Conservation (phyloP, 2,888 invertebrate genomes). For the Heliconius hortense region DNA sequence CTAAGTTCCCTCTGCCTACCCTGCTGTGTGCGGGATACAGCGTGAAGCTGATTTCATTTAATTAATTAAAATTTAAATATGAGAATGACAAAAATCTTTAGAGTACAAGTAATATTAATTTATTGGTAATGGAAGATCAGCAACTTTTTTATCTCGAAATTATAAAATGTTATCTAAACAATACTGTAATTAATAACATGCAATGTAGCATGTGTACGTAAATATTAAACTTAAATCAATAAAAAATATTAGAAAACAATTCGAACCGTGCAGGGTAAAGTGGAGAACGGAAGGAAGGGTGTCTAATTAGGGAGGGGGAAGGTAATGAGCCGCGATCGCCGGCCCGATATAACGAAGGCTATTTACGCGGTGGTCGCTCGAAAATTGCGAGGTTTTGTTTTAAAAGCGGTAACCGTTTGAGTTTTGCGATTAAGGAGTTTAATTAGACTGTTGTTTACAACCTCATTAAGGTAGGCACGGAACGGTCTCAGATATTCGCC, state of each 20-base stretch:
- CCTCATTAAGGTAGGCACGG: slow-evolving; percentile 76
- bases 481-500: slow-evolving; percentile 74
- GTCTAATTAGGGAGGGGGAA: slow-evolving; percentile 76
- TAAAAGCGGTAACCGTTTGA: slow-evolving; percentile 81
- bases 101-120: neutral
- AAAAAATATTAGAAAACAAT: slow-evolving; percentile 81
- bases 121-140: neutral
- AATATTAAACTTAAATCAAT: slow-evolving; percentile 59
- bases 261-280: slow-evolving; percentile 54
- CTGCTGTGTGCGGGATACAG: too few relatives aligned
- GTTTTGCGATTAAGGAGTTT: slow-evolving; percentile 82
- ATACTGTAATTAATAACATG: neutral
- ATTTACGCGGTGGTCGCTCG: slow-evolving; percentile 79
- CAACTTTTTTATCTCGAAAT: too few relatives aligned
- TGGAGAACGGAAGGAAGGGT: slow-evolving; percentile 62
- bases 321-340: slow-evolving; percentile 82
- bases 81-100: too few relatives aligned
- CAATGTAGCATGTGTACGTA: neutral
- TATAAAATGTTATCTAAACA: neutral
- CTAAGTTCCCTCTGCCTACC: too few relatives aligned
- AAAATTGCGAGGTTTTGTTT: slow-evolving; percentile 81
- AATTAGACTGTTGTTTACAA: slow-evolving; percentile 82
- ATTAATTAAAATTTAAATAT: too few relatives aligned
- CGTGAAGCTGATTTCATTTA: too few relatives aligned
- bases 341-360: slow-evolving; percentile 79